Base-by-base conservation (phyloP, 1,140 invertebrate species). In the Aporrectodea caliginosa region DNA sequence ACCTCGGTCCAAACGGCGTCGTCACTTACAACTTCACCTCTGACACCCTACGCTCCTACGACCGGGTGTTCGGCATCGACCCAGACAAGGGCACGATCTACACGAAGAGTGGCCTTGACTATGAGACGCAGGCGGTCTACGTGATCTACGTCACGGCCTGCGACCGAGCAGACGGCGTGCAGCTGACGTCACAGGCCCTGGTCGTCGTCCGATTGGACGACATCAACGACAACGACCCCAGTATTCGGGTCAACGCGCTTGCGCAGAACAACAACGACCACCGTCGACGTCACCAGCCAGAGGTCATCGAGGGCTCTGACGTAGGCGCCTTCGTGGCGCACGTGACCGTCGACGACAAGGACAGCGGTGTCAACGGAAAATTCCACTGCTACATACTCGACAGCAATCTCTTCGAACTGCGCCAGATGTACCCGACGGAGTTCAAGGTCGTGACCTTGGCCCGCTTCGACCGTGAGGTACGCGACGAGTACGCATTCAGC, bases 1-100 rank as follows among this genome's bases (percentile, higher is more conserved):
- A 72, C 27, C n/a, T 32, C 31, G 70, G 70, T 14, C n/a, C 6
- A 27, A 72, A 72, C 31, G 70, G 70, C 2, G 27, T 29, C n/a
- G 70, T 72, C n/a, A 14, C 31, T 2, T 72, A 72, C 70, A 32
- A 29, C n/a, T 72, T 72, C n/a, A 29, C 70, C n/a, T 2, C 2
- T 12, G n/a, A 27, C 2, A 72, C 75, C 85, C 87, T 97, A 27
- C 91, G 93, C 0, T 94, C 95, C 80, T 92, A 90, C 1, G 94
- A 95, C 86, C 91, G 91, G 79, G 94, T 95, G 84, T 97, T 97
- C 84, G 91, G 92, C 0, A 93, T 97, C 0, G 94, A 97, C 88
- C 92, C 94, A 0, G 93, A 95, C 85, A 94, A 93, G 0, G 95
- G 95, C 2, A 91, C 93, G 0, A 95, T 97, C 81, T 69, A n/a